Evolutionary conservation across 1,140 invertebrate species (phyloP).

Genomic region (Papilio helenus): DNA sequence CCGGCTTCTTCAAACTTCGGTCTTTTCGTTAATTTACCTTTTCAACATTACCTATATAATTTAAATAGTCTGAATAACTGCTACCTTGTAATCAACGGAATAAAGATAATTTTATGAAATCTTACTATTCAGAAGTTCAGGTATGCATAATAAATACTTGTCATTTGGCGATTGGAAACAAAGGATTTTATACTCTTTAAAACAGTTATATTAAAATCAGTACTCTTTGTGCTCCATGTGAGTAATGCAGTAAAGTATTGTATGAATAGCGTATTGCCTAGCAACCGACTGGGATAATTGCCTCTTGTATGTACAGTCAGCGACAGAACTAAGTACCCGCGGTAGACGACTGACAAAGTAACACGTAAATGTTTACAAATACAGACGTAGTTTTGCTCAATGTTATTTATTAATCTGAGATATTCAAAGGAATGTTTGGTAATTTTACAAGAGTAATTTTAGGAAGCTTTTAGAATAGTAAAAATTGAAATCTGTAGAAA

Average conservation of each 20-base stretch:
- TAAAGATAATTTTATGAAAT: no score
- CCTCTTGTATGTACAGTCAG: slow-evolving; percentile 2
- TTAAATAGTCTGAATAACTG: no score
- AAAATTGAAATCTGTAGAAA: no score
- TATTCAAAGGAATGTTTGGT: neutral
- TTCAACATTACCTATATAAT: neutral
- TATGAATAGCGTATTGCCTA: slow-evolving; percentile 21
- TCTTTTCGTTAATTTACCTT: neutral
- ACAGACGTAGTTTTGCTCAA: neutral
- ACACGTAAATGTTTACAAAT: neutral
- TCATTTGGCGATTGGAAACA: neutral
- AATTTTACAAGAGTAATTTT: no score
- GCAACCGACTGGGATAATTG: slow-evolving; percentile 25
- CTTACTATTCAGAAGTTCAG: no score
- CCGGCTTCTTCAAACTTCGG: neutral
- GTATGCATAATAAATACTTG: neutral
- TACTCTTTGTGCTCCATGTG: neutral
- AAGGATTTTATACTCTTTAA: neutral
- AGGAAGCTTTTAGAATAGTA: no score
- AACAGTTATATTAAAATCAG: slow-evolving; percentile 12
- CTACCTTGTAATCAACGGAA: neutral
- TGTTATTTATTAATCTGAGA: neutral
- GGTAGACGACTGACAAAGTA: neutral
- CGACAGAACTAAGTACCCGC: neutral
- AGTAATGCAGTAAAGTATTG: slow-evolving; percentile 11